Evolutionary conservation across 2,113 vertebrate genomes (phyloP).

Genomic region (Psophia crepitans): DNA sequence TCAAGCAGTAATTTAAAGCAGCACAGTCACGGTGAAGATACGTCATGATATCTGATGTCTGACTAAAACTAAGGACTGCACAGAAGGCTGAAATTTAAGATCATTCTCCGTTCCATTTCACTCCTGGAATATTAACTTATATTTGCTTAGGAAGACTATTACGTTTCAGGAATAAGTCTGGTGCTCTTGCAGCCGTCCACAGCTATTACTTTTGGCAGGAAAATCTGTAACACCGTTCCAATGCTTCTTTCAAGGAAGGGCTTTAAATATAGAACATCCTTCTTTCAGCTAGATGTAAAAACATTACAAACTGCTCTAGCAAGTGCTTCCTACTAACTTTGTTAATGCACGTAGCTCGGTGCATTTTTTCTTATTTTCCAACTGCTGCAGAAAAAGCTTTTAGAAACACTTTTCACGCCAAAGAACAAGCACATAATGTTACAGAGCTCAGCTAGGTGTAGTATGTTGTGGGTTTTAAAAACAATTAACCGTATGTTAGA

Average conservation of each 20-base stretch:
- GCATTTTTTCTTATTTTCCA: neutral
- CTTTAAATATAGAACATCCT: slow-evolving; percentile 1
- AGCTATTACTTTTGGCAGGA: neutral
- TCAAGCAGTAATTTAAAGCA: neutral
- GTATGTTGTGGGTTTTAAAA: neutral
- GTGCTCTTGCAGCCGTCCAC: neutral
- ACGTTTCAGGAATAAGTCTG: neutral
- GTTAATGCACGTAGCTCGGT: neutral
- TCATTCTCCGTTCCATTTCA: neutral
- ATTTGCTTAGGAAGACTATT: neutral
- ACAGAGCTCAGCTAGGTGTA: neutral
- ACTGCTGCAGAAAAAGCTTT: neutral
- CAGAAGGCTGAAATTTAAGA: neutral
- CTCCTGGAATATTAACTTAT: neutral
- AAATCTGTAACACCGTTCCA: neutral
- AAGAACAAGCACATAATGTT: neutral
- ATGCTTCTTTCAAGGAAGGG: neutral
- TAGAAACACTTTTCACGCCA: neutral
- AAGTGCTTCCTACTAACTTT: slow-evolving; percentile 15
- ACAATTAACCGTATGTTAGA: neutral
- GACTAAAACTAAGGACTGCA: neutral
- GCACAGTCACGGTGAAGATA: neutral
- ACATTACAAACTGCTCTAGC: neutral
- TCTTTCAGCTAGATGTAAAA: neutral
- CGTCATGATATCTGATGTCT: neutral